These are phyloP conservation scores for Nautilus pompilius DNA, from an alignment of 1,140 invertebrate species.

Conservation along the genomic window DNA sequence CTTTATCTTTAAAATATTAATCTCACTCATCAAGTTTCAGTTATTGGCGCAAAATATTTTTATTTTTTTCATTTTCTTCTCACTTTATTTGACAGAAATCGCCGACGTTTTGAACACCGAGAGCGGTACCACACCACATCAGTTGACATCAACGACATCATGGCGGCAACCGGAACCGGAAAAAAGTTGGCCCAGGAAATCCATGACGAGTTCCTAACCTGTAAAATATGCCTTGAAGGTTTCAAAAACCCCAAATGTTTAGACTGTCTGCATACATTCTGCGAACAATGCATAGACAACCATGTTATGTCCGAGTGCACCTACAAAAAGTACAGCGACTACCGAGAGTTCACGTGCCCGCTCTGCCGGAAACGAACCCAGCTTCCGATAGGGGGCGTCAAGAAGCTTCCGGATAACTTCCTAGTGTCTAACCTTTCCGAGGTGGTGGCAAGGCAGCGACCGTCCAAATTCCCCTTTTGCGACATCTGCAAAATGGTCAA, in stretches of 20 bases:
- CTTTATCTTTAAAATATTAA: no score
- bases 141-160: conserved; percentile 3
- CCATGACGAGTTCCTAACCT: conserved; percentile 34
- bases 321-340: conserved; percentile 57
- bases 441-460: conserved; percentile 47
- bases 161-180: conserved; percentile 1
- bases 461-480: conserved; percentile 54
- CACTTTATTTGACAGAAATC: no score
- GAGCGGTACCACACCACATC: background rate
- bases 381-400: conserved; percentile 55
- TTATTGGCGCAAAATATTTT: no score
- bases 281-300: conserved; percentile 70
- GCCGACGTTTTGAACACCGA: background rate
- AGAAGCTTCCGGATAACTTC: conserved; percentile 58
- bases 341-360: conserved; percentile 57
- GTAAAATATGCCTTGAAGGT: conserved; percentile 54
- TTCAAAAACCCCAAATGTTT: conserved; percentile 71
- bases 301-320: conserved; percentile 53
- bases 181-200: conserved; percentile 2
- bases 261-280: conserved; percentile 90
- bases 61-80: background rate
- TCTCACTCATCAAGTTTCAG: no score
- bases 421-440: conserved; percentile 55
- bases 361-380: conserved; percentile 56
- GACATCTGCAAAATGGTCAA: conserved; percentile 56